Base-by-base conservation (phyloP, 2,888 invertebrate genomes). In the Drosophila multiciliata region DNA sequence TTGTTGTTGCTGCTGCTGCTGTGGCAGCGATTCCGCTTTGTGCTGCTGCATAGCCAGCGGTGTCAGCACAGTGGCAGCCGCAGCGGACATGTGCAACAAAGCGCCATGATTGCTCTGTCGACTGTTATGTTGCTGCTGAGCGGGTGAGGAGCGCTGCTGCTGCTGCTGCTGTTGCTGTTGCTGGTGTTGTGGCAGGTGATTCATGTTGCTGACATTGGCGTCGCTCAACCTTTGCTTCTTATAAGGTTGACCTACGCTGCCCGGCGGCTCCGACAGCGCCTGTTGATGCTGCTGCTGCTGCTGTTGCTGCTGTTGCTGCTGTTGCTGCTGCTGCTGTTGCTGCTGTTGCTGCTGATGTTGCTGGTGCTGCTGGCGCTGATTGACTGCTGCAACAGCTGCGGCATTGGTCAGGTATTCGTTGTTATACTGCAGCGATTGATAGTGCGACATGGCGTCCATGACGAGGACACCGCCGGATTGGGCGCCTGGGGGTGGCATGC, bases 1-100 rank as follows among this genome's bases (percentile, higher is more conserved):
- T 7, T 50, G 75, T 12, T 73, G 83, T 1, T 83, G 85, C 0
- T 74, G 73, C 93, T 83, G 70, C 38, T 91, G 90, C 36, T 85
- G 80, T 48, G 90, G 82, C 75, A 94, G 94, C 35, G 95, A 96
- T 90, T 96, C 96, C 80, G 96, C 95, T 91, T 96, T 94, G 81
- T 96, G 94, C 78, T 95, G 95, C 75, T 92, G 91, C 80, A 90
- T 88, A 68, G 82, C 73, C 73, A 78, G 71, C 73, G 82, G 82
- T 61, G 83, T 79, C 11, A 78, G 74, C 74, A 82, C 75, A 60
- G 79, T 67, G 15, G 72, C 64, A 29, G 58, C 65, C 8, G 66
- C 59, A 33, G 69, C 53, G 9, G 75, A 62, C 58, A 71, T 77
- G 20, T 83, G 74, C 69, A 78, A 17, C 57, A 79, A 68, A 36